Evolutionary conservation across 2,888 invertebrate genomes (phyloP).

Genomic region (Xestia xanthographa): DNA sequence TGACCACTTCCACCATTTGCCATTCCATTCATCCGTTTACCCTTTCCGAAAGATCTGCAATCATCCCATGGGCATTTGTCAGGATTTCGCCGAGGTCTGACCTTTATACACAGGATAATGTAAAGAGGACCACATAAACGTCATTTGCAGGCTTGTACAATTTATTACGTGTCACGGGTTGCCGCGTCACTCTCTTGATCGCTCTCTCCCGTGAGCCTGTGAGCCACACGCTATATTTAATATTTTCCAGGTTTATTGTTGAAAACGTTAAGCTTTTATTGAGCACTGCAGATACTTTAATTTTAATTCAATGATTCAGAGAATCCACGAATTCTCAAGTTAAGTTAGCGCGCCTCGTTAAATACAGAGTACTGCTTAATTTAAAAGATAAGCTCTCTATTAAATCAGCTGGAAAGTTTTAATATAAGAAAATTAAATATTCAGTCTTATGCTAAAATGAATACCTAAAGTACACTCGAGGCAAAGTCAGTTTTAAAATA

Average conservation of each 20-base stretch:
- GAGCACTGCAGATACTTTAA: constrained; percentile 6
- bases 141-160: constrained; percentile 57
- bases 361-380: neutral
- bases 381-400: constrained; percentile 31
- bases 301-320: constrained; percentile 17
- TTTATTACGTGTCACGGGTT: constrained; percentile 55
- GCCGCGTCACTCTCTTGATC: constrained; percentile 55
- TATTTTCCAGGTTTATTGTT: constrained; percentile 25
- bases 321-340: neutral
- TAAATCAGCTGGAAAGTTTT: constrained; percentile 30
- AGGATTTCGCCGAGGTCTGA: constrained; percentile 54
- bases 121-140: constrained; percentile 61
- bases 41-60: constrained; percentile 48
- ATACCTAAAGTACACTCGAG: constrained; percentile 15
- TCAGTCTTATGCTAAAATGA: constrained; percentile 24
- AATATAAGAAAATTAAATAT: constrained; percentile 15
- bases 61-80: constrained; percentile 57
- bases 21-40: constrained; percentile 54
- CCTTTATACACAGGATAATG: constrained; percentile 55
- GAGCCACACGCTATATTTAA: constrained; percentile 19
- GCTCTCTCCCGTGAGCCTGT: constrained; percentile 22
- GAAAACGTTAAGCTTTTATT: constrained; percentile 17
- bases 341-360: constrained; percentile 9
- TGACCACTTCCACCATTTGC: constrained; percentile 50
- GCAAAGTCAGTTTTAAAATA: constrained; percentile 36